Base-by-base conservation (phyloP, 2,888 invertebrate species). In the Ellobium chinense region DNA sequence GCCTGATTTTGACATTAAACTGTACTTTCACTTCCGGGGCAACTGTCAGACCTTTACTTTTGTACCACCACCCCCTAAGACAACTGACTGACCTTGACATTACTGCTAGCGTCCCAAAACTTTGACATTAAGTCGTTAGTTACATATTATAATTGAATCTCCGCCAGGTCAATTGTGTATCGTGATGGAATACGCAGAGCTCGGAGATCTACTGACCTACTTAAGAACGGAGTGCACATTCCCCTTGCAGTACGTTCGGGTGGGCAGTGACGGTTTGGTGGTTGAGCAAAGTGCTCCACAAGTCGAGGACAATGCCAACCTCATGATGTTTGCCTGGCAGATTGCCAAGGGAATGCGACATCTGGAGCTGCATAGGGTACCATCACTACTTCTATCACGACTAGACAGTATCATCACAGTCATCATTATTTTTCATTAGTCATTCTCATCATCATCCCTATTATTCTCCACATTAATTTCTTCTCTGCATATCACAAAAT, bases 321-420 rank as follows among this genome's bases (percentile, higher is more conserved):
- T 86, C 36, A 83, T 87, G 81, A 62, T 84, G 31, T 85, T 87
- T 78, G 85, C 84, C 62, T 86, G 85, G 85, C 87, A 87, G 81
- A 85, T 85, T 12, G 85, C 86, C 21, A 80, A 80, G 18, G 87
- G 87, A 2, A 87, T 87, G 87, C 74, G 80, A 4, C 85, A 85
- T 62, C 72, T 87, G 65, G 85, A 80, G 62, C 80, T 65, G 29
- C 78, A 85, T 66, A 85, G 85, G 78, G 83, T 83, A 68, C 14
- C 56, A 14, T 65, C 7, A 7, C n/a, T 60, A 14, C 60, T 60
- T 5, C 9, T 7, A 14, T 27, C 27, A 60, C 60, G 7, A 14
- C n/a, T 60, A 60, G 24, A 24, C n/a, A n/a, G n/a, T n/a, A n/a
- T n/a, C n/a, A n/a, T n/a, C n/a, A n/a, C n/a, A n/a, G n/a, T n/a